These are phyloP conservation scores for Hexactinellida sp. DNA, from an alignment of 37 sponge, comb jelly and placozoan species.

Conservation along the genomic window DNA sequence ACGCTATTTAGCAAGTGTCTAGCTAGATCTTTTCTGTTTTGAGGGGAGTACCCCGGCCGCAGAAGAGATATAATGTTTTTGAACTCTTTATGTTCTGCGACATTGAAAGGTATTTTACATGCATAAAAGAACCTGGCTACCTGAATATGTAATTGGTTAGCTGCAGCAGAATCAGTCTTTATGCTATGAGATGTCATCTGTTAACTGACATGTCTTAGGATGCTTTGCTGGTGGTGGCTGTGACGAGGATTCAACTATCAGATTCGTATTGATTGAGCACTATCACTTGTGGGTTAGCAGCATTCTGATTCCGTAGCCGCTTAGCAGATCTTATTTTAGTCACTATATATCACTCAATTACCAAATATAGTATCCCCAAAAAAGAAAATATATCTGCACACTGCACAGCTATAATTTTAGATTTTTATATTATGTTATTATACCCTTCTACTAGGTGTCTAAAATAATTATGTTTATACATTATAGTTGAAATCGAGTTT, in stretches of 20 bases:
- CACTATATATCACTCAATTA: no score
- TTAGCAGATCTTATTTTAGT: no score
- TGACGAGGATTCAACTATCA: no score
- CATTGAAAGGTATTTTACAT: constrained; percentile 10
- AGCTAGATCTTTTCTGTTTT: background rate
- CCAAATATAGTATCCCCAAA: no score
- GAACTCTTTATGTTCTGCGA: background rate
- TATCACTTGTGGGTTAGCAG: background rate
- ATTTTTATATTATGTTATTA: no score
- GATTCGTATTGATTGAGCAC: background rate
- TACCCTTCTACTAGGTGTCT: no score
- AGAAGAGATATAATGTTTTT: background rate
- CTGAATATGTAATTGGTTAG: background rate
- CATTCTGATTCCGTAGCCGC: background rate
- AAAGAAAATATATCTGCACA: no score
- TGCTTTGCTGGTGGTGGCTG: background rate
- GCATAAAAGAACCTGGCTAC: constrained; percentile 9
- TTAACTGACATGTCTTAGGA: background rate
- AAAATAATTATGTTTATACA: no score
- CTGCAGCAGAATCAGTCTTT: background rate
- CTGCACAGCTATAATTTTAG: no score
- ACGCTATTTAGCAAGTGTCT: background rate
- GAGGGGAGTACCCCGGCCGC: background rate
- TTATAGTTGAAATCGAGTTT: no score
- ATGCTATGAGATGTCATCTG: background rate